A percentile compares a stretch with the other conserved stretches of the same genome.
Conservation (phyloP, 2,797 vertebrate genomes). For the Bryconaethiops microstoma region DNA sequence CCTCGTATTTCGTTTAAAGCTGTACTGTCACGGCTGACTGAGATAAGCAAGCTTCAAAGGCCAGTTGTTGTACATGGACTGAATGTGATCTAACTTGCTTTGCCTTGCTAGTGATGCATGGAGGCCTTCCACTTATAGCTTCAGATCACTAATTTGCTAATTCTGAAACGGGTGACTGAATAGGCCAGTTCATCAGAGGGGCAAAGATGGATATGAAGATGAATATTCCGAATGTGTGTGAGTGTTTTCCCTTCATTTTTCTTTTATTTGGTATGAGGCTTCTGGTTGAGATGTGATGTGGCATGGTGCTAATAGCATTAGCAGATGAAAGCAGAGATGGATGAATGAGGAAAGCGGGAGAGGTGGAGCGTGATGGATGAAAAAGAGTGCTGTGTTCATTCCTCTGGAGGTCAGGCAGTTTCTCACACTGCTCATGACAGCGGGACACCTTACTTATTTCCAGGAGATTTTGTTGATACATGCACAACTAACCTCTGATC, state of each 20-base stretch:
- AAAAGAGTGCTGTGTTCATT: conserved; percentile 15
- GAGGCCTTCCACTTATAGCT: conserved; percentile 31
- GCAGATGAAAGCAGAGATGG: conserved; percentile 15
- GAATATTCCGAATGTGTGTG: not conserved
- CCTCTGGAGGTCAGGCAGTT: conserved; percentile 35
- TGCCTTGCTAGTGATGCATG: conserved; percentile 1
- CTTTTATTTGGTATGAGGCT: conserved; percentile 28
- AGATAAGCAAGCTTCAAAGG: not conserved
- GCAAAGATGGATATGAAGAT: not conserved
- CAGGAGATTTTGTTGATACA: conserved; percentile 30
- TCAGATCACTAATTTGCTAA: conserved; percentile 32
- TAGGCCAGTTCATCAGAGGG: not conserved
- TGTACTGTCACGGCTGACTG: not conserved
- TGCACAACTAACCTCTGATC: not conserved
- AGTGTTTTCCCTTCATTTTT: conserved; percentile 4
- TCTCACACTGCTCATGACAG: conserved; percentile 6
- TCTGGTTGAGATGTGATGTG: conserved; percentile 23
- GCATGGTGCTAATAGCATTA: conserved; percentile 29
- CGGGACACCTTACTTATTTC: conserved; percentile 28
- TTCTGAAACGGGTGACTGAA: conserved; percentile 29
- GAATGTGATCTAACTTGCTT: conserved; percentile 6
- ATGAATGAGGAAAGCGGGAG: conserved; percentile 7
- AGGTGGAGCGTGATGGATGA: conserved; percentile 39
- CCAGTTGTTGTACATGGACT: not conserved
- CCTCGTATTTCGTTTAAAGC: not conserved